Percentiles rank a stretch among this genome's conserved stretches.
Evolutionary conservation across 2,797 vertebrate genomes (phyloP).

Genomic region (Micromesistius poutassou): DNA sequence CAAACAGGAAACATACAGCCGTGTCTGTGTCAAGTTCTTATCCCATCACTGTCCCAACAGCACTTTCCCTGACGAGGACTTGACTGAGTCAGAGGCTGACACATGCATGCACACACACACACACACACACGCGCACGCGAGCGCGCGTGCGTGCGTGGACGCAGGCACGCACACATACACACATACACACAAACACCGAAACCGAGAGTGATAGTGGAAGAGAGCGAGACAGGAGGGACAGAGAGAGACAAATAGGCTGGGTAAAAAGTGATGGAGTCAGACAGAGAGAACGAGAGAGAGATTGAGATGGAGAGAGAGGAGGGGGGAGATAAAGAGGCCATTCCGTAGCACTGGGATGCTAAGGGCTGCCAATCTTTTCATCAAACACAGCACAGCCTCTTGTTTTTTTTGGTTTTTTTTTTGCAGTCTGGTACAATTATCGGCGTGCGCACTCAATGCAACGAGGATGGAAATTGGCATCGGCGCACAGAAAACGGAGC

Average conservation of each 20-base stretch:
- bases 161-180: too few species aligned
- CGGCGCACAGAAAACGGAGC: constrained; percentile 57
- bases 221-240: constrained; percentile 11
- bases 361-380: constrained; percentile 64
- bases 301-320: constrained; percentile 42
- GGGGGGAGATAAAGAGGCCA: constrained; percentile 52
- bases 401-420: constrained; percentile 12
- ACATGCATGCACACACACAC: constrained; percentile 35
- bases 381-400: constrained; percentile 31
- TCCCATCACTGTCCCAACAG: constrained; percentile 65
- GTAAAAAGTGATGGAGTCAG: constrained; percentile 11
- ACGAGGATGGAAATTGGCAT: constrained; percentile 69
- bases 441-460: constrained; percentile 57
- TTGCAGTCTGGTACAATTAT: constrained; percentile 72
- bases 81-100: constrained; percentile 66
- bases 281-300: constrained; percentile 40
- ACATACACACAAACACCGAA: neutral
- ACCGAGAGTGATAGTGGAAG: constrained; percentile 10
- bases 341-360: constrained; percentile 53
- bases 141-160: too few species aligned
- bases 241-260: constrained; percentile 22
- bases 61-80: constrained; percentile 66
- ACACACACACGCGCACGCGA: neutral
- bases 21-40: constrained; percentile 46
- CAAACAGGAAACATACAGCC: constrained; percentile 50